These are phyloP conservation scores for Rana temporaria DNA, from an alignment of 2,113 vertebrate genomes.

Conservation along the genomic window DNA sequence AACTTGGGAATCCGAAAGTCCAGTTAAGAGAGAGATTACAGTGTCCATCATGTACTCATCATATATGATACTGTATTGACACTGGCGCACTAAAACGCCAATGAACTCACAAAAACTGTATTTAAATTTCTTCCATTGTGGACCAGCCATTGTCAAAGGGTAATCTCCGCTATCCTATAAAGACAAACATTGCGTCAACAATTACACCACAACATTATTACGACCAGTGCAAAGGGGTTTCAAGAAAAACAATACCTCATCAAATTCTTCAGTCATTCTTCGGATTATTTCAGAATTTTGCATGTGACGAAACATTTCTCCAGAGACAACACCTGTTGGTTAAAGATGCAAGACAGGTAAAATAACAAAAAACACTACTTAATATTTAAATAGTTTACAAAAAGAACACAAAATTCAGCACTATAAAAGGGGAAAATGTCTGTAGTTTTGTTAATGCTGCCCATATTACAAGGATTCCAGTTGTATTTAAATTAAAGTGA, in stretches of 20 bases:
- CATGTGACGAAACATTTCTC: constrained; percentile 99
- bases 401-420: no score
- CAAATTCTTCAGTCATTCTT: constrained; percentile 99
- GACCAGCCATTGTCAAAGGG: constrained; percentile 96
- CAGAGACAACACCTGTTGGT: constrained; percentile 91
- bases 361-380: constrained; percentile 14
- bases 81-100: constrained; percentile 93
- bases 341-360: constrained; percentile 40
- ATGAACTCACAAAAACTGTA: constrained; percentile 99
- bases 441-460: no score
- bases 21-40: constrained; percentile 96
- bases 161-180: constrained; percentile 97
- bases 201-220: background rate
- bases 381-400: constrained; percentile 54
- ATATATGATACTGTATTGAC: constrained; percentile 99
- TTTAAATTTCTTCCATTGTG: constrained; percentile 98
- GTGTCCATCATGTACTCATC: constrained; percentile 99
- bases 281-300: constrained; percentile 99
- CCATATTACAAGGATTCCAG: no score
- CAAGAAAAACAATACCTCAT: constrained; percentile 84
- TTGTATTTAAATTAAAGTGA: no score
- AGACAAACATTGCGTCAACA: constrained; percentile 17
- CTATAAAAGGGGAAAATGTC: no score
- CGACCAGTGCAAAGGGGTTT: background rate
- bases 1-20: constrained; percentile 97